Percentiles rank a stretch among this genome's conserved stretches.
Evolutionary conservation across 2,113 vertebrate species (phyloP).

Genomic region (Climacteris rufus): DNA sequence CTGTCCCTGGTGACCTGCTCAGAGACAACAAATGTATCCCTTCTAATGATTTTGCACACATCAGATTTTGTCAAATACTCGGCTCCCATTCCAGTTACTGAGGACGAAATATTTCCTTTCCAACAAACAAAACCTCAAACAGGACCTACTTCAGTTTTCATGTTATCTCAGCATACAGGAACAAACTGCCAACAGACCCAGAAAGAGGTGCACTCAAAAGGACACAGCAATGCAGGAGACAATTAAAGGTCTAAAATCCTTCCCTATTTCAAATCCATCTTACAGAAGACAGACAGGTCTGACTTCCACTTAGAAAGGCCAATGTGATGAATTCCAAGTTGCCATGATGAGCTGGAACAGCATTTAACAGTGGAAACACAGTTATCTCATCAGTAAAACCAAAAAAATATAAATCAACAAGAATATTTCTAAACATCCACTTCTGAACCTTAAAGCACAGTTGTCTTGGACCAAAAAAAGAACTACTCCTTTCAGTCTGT

Average conservation of each 20-base stretch:
- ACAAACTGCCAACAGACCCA: not conserved
- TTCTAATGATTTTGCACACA: not conserved
- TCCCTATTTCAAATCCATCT: not conserved
- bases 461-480: not conserved
- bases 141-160: not conserved
- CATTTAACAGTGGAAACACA: not conserved
- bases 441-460: not conserved
- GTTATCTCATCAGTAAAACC: not conserved
- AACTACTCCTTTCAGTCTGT: not conserved
- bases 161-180: not conserved
- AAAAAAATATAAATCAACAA: not conserved
- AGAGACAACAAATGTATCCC: not conserved
- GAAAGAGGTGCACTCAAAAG: not conserved
- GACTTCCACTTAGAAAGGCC: not conserved
- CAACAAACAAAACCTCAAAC: not conserved
- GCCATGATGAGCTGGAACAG: not conserved
- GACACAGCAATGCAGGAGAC: not conserved
- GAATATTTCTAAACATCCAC: not conserved
- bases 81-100: not conserved
- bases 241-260: not conserved
- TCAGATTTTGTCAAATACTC: not conserved
- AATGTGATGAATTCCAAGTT: not conserved
- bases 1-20: not conserved
- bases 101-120: not conserved
- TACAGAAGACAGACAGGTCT: not conserved